Conservation (phyloP, 2,888 invertebrate species). For the Pristionchus arcanus region DNA sequence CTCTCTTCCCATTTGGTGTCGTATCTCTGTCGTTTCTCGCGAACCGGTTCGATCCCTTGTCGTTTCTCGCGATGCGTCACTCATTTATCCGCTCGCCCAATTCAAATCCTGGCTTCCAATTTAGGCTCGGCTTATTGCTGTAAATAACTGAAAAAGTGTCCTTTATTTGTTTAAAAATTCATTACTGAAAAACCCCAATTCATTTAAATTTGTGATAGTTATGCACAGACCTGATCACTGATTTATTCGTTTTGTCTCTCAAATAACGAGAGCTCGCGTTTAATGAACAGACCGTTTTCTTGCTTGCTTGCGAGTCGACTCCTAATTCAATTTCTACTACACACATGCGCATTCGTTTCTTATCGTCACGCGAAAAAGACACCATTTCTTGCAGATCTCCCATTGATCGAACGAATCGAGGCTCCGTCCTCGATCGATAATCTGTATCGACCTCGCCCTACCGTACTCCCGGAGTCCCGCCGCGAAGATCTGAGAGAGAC, state of each 20-base stretch:
- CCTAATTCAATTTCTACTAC: neutral
- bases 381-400: constrained; percentile 17
- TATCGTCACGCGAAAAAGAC: neutral
- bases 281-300: no score
- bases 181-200: no score
- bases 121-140: neutral
- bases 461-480: constrained; percentile 33
- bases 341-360: neutral
- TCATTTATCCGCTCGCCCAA: constrained; percentile 37
- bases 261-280: neutral
- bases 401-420: constrained; percentile 44
- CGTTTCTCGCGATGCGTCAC: constrained; percentile 11
- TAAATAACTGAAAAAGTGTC: neutral
- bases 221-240: neutral
- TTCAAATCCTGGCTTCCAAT: neutral
- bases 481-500: neutral
- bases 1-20: neutral
- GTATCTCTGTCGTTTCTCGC: constrained; percentile 22
- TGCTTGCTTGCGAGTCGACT: neutral
- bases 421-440: constrained; percentile 48
- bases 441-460: neutral
- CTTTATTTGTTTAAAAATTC: neutral
- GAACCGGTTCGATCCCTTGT: constrained; percentile 32
- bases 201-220: no score
- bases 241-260: neutral